phyloP scores from a whole-genome alignment of 2,888 invertebrate species.

The Agonopterix arenella region DNA sequence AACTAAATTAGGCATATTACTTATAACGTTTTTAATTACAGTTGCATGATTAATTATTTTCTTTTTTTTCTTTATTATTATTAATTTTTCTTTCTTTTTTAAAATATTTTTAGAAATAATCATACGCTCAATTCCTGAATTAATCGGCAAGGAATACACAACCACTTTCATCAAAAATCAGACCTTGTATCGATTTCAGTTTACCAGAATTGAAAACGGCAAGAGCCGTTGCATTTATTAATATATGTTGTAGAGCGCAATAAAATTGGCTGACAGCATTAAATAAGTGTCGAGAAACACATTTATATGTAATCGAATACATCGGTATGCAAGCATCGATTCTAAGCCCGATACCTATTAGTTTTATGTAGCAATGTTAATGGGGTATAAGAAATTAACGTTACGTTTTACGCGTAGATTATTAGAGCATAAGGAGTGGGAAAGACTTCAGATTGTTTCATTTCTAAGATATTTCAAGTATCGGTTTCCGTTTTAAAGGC shows the following conservation, averaged over 20 bases:
- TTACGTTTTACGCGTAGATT: background rate
- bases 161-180: slow-evolving; percentile 40
- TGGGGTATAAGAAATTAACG: background rate
- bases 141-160: slow-evolving; percentile 2
- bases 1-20: too few species aligned
- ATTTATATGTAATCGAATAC: slow-evolving; percentile 73
- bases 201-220: slow-evolving; percentile 21
- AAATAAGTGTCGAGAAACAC: slow-evolving; percentile 62
- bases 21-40: too few species aligned
- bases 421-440: too few species aligned
- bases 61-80: too few species aligned
- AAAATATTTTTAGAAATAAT: too few species aligned
- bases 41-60: too few species aligned
- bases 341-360: slow-evolving; percentile 37
- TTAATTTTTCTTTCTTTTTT: too few species aligned
- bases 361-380: background rate
- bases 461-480: too few species aligned
- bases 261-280: slow-evolving; percentile 59
- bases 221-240: slow-evolving; percentile 37
- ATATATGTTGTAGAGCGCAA: slow-evolving; percentile 38
- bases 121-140: too few species aligned
- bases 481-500: too few species aligned
- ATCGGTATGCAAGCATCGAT: slow-evolving; percentile 52
- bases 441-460: too few species aligned
- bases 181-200: slow-evolving; percentile 42